A percentile compares a stretch with the other conserved stretches of the same genome.
Evolutionary conservation across 2,113 vertebrate species (phyloP).

Genomic region (Zapus hudsonius): DNA sequence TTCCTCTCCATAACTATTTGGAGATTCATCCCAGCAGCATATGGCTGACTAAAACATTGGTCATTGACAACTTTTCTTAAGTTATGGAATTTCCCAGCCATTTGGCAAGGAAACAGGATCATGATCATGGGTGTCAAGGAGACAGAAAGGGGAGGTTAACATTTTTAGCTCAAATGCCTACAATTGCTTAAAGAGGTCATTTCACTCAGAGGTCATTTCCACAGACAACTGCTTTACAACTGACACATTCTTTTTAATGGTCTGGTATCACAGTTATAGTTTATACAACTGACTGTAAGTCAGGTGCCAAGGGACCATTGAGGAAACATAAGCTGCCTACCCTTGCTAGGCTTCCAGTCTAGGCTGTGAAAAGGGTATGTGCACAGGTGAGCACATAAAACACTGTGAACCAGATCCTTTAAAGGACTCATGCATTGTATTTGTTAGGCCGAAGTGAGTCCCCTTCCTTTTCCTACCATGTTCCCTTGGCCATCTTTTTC

Average conservation of each 20-base stretch:
- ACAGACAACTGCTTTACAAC: not conserved
- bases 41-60: not conserved
- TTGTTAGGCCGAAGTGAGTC: not conserved
- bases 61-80: not conserved
- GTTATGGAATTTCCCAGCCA: not conserved
- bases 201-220: not conserved
- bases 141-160: not conserved
- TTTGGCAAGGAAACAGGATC: not conserved
- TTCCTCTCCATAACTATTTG: too few species aligned
- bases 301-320: not conserved
- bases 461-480: not conserved
- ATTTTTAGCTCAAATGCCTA: not conserved
- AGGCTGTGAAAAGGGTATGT: not conserved
- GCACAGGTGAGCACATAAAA: not conserved
- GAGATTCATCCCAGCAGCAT: too few species aligned
- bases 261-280: not conserved
- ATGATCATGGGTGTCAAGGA: not conserved
- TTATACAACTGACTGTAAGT: not conserved
- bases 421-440: not conserved
- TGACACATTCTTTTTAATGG: not conserved
- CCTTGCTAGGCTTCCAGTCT: not conserved
- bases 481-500: not conserved
- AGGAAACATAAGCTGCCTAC: not conserved
- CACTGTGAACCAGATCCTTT: not conserved
- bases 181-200: not conserved